Conservation (phyloP, 1,140 invertebrate species). For the Belonocnema kinseyi region DNA sequence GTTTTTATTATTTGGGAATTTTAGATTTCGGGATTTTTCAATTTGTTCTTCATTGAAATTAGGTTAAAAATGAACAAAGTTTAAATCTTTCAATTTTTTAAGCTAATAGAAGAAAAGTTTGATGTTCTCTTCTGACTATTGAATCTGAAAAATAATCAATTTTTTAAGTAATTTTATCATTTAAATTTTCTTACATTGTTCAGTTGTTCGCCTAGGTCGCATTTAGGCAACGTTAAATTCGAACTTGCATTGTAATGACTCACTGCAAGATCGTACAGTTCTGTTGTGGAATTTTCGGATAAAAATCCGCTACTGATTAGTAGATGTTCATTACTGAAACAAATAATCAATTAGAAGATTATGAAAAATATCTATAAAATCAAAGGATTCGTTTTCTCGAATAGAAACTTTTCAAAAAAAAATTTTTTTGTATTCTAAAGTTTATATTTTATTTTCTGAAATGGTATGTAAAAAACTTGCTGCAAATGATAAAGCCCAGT, state of each 20-base stretch:
- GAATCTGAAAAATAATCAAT: not conserved
- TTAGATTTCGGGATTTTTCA: too few relatives aligned
- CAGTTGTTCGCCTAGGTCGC: conserved; percentile 83
- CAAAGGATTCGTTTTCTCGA: too few relatives aligned
- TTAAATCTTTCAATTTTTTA: too few relatives aligned
- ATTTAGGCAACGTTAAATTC: conserved; percentile 77
- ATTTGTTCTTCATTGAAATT: too few relatives aligned
- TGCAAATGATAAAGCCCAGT: too few relatives aligned
- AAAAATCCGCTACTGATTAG: conserved; percentile 76
- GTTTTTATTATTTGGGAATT: too few relatives aligned
- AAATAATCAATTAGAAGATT: not conserved
- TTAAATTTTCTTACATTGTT: conserved; percentile 80
- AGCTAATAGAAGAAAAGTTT: too few relatives aligned
- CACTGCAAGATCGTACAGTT: conserved; percentile 76
- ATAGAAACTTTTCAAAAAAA: too few relatives aligned
- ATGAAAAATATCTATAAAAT: too few relatives aligned
- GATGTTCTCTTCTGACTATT: too few relatives aligned
- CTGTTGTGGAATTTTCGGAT: conserved; percentile 74
- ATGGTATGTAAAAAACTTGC: not conserved
- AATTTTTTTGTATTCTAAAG: too few relatives aligned
- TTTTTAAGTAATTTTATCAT: not conserved
- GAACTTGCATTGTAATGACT: conserved; percentile 68
- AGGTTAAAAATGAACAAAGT: too few relatives aligned
- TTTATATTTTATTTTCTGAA: conserved; percentile 2
- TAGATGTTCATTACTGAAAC: conserved; percentile 67